phyloP scores from a whole-genome alignment of 2,113 vertebrate genomes.

The Cettia cetti region DNA sequence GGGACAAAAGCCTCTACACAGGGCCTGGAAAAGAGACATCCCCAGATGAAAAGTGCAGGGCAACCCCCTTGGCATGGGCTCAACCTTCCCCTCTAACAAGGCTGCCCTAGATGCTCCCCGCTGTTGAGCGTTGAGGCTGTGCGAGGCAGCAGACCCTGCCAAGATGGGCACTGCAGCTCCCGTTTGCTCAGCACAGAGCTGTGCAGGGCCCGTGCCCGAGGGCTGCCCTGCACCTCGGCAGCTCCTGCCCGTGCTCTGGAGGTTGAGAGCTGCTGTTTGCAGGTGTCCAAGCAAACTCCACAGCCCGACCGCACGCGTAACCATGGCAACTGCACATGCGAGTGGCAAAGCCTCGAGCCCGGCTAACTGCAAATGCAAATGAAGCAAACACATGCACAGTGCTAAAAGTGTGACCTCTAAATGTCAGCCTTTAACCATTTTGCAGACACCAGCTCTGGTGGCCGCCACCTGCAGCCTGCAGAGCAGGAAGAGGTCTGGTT shows the following conservation, averaged over 20 bases:
- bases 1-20: neutral
- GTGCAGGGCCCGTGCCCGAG: neutral
- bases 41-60: neutral
- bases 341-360: constrained; percentile 34
- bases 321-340: constrained; percentile 57
- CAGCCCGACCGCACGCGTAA: constrained; percentile 32
- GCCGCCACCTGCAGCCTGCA: neutral
- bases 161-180: neutral
- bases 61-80: neutral
- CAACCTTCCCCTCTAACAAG: neutral
- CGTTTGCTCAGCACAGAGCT: neutral
- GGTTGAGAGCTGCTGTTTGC: constrained; percentile 11
- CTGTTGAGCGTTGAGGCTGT: neutral
- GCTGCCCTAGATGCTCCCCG: neutral
- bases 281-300: constrained; percentile 53
- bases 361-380: constrained; percentile 58
- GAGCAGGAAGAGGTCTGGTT: neutral
- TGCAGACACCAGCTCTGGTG: neutral
- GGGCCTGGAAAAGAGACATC: neutral
- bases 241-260: neutral
- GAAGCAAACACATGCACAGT: constrained; percentile 38
- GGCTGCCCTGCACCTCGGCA: neutral
- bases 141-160: neutral
- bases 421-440: constrained; percentile 43
- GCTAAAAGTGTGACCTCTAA: constrained; percentile 56